A percentile compares a stretch with the other conserved stretches of the same genome.
These are phyloP conservation scores for Amiota mariae DNA, from an alignment of 2,888 invertebrate genomes.

Conservation along the genomic window DNA sequence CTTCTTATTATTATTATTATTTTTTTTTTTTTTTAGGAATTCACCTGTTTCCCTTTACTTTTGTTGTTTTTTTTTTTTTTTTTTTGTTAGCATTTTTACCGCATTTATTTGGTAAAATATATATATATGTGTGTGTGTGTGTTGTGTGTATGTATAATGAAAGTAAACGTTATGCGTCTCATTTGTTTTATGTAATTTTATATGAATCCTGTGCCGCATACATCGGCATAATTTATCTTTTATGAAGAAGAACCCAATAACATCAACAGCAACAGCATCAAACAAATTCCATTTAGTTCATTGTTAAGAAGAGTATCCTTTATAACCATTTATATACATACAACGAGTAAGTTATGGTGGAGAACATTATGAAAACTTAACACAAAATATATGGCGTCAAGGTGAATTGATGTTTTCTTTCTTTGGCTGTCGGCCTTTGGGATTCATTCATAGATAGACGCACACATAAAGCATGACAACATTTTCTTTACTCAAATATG, in stretches of 20 bases:
- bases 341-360: not conserved
- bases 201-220: not conserved
- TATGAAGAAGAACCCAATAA: conserved; percentile 3
- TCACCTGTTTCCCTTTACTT: not conserved
- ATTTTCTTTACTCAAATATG: conserved; percentile 15
- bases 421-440: not conserved
- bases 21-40: not conserved
- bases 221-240: conserved; percentile 20
- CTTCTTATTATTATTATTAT: no score
- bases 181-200: conserved; percentile 25
- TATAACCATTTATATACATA: no score
- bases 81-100: not conserved
- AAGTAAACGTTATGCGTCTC: not conserved
- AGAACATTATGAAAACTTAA: conserved; percentile 16
- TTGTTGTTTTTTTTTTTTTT: not conserved
- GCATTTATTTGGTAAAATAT: no score
- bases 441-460: not conserved
- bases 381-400: conserved; percentile 18
- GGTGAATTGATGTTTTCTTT: conserved; percentile 23
- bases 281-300: not conserved
- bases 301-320: not conserved
- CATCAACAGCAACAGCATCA: not conserved
- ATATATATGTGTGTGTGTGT: not conserved
- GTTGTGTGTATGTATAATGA: not conserved
- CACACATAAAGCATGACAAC: conserved; percentile 23